phyloP scores from a whole-genome alignment of 2,113 vertebrate genomes.

The Neogale vison region DNA sequence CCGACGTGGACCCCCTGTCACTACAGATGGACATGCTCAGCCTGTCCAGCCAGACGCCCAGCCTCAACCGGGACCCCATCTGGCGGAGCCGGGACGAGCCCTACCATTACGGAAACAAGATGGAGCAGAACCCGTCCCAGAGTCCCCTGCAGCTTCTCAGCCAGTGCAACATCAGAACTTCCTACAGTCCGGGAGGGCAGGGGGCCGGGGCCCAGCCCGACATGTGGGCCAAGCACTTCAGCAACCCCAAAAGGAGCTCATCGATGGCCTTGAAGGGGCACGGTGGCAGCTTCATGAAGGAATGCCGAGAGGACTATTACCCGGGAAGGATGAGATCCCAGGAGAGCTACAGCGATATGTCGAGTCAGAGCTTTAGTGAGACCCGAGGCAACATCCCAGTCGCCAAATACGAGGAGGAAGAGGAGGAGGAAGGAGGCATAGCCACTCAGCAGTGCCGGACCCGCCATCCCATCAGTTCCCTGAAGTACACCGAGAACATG shows the following conservation, averaged over 20 bases:
- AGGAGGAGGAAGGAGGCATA: slow-evolving; percentile 87
- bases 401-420: slow-evolving; percentile 94
- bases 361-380: slow-evolving; percentile 92
- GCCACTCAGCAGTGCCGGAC: slow-evolving; percentile 89
- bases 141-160: slow-evolving; percentile 95
- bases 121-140: slow-evolving; percentile 87
- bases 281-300: slow-evolving; percentile 91
- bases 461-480: slow-evolving; percentile 94
- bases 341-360: slow-evolving; percentile 93
- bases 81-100: slow-evolving; percentile 93
- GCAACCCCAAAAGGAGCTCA: slow-evolving; percentile 90
- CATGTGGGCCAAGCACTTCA: slow-evolving; percentile 90
- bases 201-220: slow-evolving; percentile 87
- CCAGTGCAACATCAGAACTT: slow-evolving; percentile 95
- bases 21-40: slow-evolving; percentile 99
- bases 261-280: slow-evolving; percentile 93
- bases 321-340: slow-evolving; percentile 91
- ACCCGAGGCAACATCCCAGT: slow-evolving; percentile 89
- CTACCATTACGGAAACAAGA: slow-evolving; percentile 89
- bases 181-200: slow-evolving; percentile 87
- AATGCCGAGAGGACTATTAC: slow-evolving; percentile 91
- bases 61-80: slow-evolving; percentile 94
- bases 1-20: slow-evolving; percentile 96
- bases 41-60: slow-evolving; percentile 95
- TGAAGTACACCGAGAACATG: slow-evolving; percentile 94